Conservation (phyloP, 2,797 vertebrate species). For the Galago senegalensis region DNA sequence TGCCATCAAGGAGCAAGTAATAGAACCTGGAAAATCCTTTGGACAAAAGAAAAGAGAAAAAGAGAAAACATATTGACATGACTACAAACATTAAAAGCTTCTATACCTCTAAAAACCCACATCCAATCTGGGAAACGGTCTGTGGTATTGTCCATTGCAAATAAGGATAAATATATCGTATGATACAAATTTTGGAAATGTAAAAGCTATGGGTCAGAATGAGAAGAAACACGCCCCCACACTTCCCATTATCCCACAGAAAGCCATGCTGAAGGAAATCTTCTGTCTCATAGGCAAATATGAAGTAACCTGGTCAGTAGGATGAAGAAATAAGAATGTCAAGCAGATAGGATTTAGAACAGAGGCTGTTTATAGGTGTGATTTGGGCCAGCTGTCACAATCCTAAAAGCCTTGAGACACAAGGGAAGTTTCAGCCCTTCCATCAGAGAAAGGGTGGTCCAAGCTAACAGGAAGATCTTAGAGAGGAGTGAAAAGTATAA, state of each 20-base stretch:
- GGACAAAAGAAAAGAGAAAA: background rate
- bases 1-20: conserved; percentile 47
- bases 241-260: background rate
- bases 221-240: background rate
- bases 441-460: background rate
- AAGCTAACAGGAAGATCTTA: conserved; percentile 26
- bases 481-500: conserved; percentile 37
- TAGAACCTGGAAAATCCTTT: background rate
- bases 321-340: conserved; percentile 21
- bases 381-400: background rate
- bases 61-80: background rate
- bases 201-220: conserved; percentile 26
- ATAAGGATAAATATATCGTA: background rate
- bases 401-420: background rate
- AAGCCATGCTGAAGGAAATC: background rate
- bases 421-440: conserved; percentile 55
- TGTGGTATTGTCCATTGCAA: background rate
- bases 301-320: background rate
- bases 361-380: conserved; percentile 41
- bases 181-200: background rate
- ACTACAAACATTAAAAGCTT: conserved; percentile 13
- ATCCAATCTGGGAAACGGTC: background rate
- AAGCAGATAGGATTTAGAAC: background rate
- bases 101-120: background rate
- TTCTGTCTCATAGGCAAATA: background rate